Base-by-base conservation (phyloP, 1,140 invertebrate species). In the Acyrthosiphon pisum region DNA sequence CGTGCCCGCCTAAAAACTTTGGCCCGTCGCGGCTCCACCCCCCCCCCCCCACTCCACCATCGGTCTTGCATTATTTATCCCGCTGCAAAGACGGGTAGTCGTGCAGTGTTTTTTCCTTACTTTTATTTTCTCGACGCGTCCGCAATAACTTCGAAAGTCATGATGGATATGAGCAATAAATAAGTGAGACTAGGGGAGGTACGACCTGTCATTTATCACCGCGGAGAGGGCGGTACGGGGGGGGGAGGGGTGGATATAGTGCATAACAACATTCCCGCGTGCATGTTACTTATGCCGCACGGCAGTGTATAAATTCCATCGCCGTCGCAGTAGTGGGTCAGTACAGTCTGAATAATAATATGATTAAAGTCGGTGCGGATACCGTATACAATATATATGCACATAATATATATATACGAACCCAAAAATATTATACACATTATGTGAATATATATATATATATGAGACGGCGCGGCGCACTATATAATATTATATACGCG, bases 81-180 rank as follows among this genome's bases (percentile, higher is more conserved):
- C 60, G 60, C 60, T n/a, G 9, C 41, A 3, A 3, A 68, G 60
- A 68, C 60, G 60, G 60, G 50, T 46, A 46, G 44, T 68, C 60
- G 60, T 6, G 60, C n/a, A n/a, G n/a, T 41, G 20, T 48, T 46
- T 81, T 46, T 46, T 46, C 3, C 53, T 84, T 41, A 53, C 46
- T 84, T 92, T 92, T 84, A 92, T 92, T 92, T 56, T 83, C 91
- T 92, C 91, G 37, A 50, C 91, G 91, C 91, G 91, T 86, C 46
- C 91, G 91, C 91, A 84, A 93, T 93, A 93, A 93, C 91, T 93
- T 93, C 76, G 48, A 53, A 56, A 93, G 68, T 86, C 91, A 93
- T 93, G 91, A 93, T 86, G 91, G 81, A 93, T 86, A 93, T 26
- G 76, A 41, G 91, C 76, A 93, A 93, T 93, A 93, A 93, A 93